Evolutionary conservation across 2,888 invertebrate genomes (phyloP).

Genomic region (Campoletis raptor): DNA sequence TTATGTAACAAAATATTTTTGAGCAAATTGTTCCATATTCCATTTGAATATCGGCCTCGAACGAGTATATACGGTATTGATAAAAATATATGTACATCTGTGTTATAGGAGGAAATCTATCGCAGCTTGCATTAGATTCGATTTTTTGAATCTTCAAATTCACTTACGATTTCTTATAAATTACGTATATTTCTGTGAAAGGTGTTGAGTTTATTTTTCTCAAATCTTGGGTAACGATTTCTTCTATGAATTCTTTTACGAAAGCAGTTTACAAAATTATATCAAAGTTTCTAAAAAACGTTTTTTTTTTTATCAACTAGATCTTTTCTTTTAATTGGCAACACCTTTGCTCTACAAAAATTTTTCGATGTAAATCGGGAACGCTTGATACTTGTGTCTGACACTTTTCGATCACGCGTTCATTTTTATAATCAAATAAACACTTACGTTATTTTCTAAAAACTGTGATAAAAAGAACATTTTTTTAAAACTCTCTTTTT

Average conservation of each 20-base stretch:
- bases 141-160: not conserved
- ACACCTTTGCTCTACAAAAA: not conserved
- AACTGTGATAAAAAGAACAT: conserved; percentile 39
- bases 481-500: conserved; percentile 37
- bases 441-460: not conserved
- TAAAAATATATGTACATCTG: conserved; percentile 19
- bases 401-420: not conserved
- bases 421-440: not conserved
- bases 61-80: conserved; percentile 1
- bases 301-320: not conserved
- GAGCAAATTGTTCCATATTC: conserved; percentile 32
- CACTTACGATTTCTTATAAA: not conserved
- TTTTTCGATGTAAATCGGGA: not conserved
- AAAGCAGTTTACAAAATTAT: not conserved
- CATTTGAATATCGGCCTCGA: not conserved
- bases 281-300: not conserved
- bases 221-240: not conserved
- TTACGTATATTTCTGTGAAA: not conserved
- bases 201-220: not conserved
- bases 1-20: conserved; percentile 19
- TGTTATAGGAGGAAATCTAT: not conserved
- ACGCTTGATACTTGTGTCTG: not conserved
- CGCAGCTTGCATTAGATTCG: not conserved
- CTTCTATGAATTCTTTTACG: not conserved
- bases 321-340: not conserved